A percentile compares a stretch with the other conserved stretches of the same genome.
Evolutionary conservation across 2,113 vertebrate genomes (phyloP).

Genomic region (Psettodes erumei): DNA sequence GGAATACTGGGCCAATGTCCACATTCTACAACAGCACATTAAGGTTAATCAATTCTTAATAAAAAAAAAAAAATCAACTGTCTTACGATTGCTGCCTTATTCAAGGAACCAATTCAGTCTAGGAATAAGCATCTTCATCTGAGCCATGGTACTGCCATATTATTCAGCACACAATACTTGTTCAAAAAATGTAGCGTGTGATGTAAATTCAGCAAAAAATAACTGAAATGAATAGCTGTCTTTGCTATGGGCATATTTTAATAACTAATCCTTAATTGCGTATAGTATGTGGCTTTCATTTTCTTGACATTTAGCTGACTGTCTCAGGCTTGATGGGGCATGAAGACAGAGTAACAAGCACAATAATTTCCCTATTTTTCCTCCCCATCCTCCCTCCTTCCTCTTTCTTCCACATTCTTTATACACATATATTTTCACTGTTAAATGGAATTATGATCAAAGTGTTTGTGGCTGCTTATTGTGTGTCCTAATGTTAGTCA

Average conservation of each 20-base stretch:
- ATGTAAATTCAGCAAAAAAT: conserved; percentile 28
- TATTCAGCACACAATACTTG: conserved; percentile 19
- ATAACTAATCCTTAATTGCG: conserved; percentile 69
- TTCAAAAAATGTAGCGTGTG: conserved; percentile 18
- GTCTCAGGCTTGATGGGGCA: conserved; percentile 73
- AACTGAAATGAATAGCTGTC: conserved; percentile 21
- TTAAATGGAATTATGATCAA: conserved; percentile 83
- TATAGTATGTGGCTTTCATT: conserved; percentile 61
- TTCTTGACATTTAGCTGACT: conserved; percentile 65
- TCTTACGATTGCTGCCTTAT: background rate
- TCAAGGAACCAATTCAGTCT: background rate
- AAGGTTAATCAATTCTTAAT: background rate
- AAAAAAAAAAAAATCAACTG: background rate
- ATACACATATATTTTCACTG: conserved; percentile 71
- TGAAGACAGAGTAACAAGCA: conserved; percentile 75
- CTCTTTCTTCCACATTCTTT: conserved; percentile 52
- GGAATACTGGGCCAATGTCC: background rate
- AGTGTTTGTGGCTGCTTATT: conserved; percentile 75
- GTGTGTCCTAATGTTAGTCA: conserved; percentile 81
- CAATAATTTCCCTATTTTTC: conserved; percentile 54
- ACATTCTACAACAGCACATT: background rate
- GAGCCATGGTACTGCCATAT: background rate
- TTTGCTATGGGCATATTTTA: conserved; percentile 58
- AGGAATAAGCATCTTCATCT: conserved; percentile 19
- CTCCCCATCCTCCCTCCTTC: conserved; percentile 2